phyloP scores from a whole-genome alignment of 2,113 vertebrate species.

The Calidris pygmaea region DNA sequence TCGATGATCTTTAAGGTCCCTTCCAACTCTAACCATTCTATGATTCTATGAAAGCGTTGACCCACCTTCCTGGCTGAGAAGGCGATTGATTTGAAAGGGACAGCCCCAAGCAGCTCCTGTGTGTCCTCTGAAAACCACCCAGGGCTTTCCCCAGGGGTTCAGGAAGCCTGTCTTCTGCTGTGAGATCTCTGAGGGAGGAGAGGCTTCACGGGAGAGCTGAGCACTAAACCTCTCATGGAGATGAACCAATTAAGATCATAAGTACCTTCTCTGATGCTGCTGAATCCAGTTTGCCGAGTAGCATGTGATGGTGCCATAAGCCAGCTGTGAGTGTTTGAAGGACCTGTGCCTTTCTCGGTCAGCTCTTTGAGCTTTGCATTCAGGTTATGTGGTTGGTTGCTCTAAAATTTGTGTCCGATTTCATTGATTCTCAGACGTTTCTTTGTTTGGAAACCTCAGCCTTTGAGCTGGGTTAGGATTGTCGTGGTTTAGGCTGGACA shows the following conservation, averaged over 20 bases:
- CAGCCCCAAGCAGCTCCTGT: background rate
- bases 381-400: background rate
- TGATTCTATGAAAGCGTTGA: no score
- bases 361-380: background rate
- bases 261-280: background rate
- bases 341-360: background rate
- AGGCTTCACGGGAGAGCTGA: background rate
- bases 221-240: no score
- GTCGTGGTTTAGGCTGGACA: no score
- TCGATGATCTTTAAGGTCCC: no score
- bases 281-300: accelerated
- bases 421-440: background rate
- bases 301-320: accelerated
- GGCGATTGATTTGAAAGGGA: background rate
- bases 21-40: no score
- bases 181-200: background rate
- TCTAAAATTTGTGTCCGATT: accelerated
- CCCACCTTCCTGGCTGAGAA: background rate
- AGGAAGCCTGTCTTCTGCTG: background rate
- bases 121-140: accelerated
- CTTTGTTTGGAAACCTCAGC: background rate
- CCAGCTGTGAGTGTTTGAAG: accelerated
- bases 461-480: background rate
- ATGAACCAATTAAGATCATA: background rate
- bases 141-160: background rate